Evolutionary conservation across 2,888 invertebrate species (phyloP), one percentile per base, ranked within the genome.

Genomic region (Ornithoptera priamus): DNA sequence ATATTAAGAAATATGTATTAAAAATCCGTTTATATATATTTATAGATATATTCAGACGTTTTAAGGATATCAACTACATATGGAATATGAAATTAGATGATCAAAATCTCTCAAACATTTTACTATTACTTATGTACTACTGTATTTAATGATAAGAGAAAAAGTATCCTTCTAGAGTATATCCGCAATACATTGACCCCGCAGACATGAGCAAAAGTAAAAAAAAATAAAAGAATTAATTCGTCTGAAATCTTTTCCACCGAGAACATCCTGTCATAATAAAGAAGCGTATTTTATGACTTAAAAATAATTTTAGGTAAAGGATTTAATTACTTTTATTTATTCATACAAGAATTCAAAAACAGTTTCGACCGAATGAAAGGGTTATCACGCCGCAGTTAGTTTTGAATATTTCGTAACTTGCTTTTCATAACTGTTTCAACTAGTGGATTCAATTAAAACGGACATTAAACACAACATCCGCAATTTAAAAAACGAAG

Each of bases 371-470:
- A 42, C 30, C 7, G 18, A 24, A 59, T 60, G 65, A 60, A 66
- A 60, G 59, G 36, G 50, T 36, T 60, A 36, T 22, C n/a, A 58
- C 59, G 65, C 3, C 22, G 59, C 6, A 59, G 59, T 50, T 20
- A 60, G 53, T 53, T 66, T 30, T 59, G 4, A 20, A 20, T 22
- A 30, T 59, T 67, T 61, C 46, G 53, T 20, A 36, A 53, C 42
- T 42, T 39, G 24, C 60, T 61, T 30, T 61, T 56, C 60, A 18
- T 57, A 30, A 17, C 18, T 61, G 39, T 67, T 46, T 67, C 22
- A 62, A 42, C 30, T 62, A 24, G 57, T 24, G 39, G 22, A 42
- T 67, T 3, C 42, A 62, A 46, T 58, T 46, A 62, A 62, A 67
- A 62, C 15, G 46, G 39, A 62, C 62, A 24, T 58, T 67, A 24